These are phyloP conservation scores for Scaptomyza reducta DNA, from an alignment of 2,888 invertebrate genomes.

Conservation along the genomic window DNA sequence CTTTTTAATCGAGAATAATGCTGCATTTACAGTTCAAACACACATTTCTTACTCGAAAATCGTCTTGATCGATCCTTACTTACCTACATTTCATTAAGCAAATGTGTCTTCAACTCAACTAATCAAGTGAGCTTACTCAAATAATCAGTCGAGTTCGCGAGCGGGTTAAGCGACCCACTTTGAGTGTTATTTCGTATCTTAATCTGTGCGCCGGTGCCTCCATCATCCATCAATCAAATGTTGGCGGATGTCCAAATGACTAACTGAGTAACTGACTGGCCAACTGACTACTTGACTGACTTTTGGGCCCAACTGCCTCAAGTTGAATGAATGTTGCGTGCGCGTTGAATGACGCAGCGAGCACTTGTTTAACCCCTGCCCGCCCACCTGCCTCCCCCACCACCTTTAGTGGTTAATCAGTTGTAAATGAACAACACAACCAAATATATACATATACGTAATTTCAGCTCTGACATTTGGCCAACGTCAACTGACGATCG, in stretches of 20 bases:
- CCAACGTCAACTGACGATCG: slow-evolving; percentile 61
- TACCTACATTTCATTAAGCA: no score
- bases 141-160: slow-evolving; percentile 9
- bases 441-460: slow-evolving; percentile 29
- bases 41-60: not conserved
- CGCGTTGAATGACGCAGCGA: slow-evolving; percentile 64
- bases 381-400: slow-evolving; percentile 20
- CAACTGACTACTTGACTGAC: slow-evolving; percentile 31
- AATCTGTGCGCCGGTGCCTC: slow-evolving; percentile 51
- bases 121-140: not conserved
- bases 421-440: slow-evolving; percentile 49
- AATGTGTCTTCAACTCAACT: no score
- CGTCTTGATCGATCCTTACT: no score
- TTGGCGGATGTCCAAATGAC: slow-evolving; percentile 72
- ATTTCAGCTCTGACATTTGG: slow-evolving; percentile 65
- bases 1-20: no score
- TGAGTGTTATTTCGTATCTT: slow-evolving; percentile 56
- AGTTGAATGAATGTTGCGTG: slow-evolving; percentile 57
- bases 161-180: slow-evolving; percentile 65
- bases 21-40: not conserved
- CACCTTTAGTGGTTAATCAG: slow-evolving; percentile 64
- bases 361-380: slow-evolving; percentile 43
- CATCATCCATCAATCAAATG: slow-evolving; percentile 71
- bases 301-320: slow-evolving; percentile 31
- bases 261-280: slow-evolving; percentile 53